These are phyloP conservation scores for Pteruthius melanotis DNA, from an alignment of 2,113 vertebrate genomes.

Conservation along the genomic window DNA sequence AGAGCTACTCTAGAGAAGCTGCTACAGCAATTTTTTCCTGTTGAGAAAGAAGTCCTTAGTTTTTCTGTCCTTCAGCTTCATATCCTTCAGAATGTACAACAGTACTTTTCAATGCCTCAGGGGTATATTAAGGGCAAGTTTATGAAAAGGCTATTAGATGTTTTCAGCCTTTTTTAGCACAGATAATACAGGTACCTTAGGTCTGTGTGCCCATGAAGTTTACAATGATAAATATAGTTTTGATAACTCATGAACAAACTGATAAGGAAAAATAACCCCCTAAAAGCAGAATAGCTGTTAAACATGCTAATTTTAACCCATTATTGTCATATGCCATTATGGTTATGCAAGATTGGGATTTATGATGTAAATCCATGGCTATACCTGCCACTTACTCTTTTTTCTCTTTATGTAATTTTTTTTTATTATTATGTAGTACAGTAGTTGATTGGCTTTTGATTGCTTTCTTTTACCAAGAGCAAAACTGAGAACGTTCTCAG, in stretches of 20 bases:
- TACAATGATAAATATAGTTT: not conserved
- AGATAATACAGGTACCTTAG: not conserved
- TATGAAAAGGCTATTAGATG: not conserved
- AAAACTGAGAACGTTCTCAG: not conserved
- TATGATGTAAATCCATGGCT: not conserved
- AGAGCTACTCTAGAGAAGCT: not conserved
- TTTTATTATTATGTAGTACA: not conserved
- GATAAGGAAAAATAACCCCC: not conserved
- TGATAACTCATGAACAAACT: not conserved
- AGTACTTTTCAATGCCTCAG: not conserved
- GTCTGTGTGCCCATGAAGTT: not conserved
- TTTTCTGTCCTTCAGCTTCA: not conserved
- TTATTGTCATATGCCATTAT: not conserved
- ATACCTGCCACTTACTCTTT: not conserved
- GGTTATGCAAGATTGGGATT: not conserved
- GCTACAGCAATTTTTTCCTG: not conserved
- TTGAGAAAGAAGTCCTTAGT: not conserved
- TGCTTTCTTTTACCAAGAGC: not conserved
- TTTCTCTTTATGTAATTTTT: not conserved
- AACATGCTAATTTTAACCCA: not conserved
- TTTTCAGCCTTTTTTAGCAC: not conserved
- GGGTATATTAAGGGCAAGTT: not conserved
- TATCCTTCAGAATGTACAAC: not conserved
- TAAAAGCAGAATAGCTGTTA: not conserved
- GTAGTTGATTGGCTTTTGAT: not conserved